Percentiles rank a stretch among this genome's conserved stretches.
These are phyloP conservation scores for Ammodytes marinus DNA, from an alignment of 2,113 vertebrate genomes.

Conservation along the genomic window DNA sequence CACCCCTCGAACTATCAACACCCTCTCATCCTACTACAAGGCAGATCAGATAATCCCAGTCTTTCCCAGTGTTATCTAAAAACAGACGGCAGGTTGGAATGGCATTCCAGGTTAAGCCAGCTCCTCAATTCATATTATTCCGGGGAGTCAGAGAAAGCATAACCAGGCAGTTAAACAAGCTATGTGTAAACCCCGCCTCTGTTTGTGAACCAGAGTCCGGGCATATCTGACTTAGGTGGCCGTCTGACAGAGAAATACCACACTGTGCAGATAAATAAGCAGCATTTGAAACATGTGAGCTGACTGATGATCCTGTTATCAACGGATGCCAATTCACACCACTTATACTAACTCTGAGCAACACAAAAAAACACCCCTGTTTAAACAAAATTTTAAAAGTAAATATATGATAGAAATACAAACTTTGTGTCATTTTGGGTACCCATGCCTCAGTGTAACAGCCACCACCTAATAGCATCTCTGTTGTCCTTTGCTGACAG, in stretches of 20 bases:
- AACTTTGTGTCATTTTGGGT: neutral
- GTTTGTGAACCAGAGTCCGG: constrained; percentile 10
- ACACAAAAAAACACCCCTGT: neutral
- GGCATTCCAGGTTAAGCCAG: constrained; percentile 31
- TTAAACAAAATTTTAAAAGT: neutral
- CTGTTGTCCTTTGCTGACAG: neutral
- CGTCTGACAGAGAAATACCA: constrained; percentile 41
- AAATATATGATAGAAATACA: neutral
- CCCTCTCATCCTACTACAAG: neutral
- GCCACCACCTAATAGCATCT: neutral
- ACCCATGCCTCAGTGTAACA: neutral
- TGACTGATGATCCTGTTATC: neutral
- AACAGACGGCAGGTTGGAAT: constrained; percentile 40
- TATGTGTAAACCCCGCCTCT: constrained; percentile 9
- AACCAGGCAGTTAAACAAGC: constrained; percentile 53
- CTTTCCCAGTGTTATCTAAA: constrained; percentile 45
- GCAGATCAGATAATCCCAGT: constrained; percentile 53
- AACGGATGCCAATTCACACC: neutral
- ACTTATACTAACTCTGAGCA: neutral
- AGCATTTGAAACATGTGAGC: constrained; percentile 13
- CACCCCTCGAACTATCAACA: neutral
- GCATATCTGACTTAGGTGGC: constrained; percentile 17
- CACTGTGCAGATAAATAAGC: constrained; percentile 43
- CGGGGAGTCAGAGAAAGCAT: constrained; percentile 35
- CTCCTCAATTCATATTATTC: constrained; percentile 55